Conservation (phyloP, 2,113 vertebrate genomes). For the Cavia porcellus region DNA sequence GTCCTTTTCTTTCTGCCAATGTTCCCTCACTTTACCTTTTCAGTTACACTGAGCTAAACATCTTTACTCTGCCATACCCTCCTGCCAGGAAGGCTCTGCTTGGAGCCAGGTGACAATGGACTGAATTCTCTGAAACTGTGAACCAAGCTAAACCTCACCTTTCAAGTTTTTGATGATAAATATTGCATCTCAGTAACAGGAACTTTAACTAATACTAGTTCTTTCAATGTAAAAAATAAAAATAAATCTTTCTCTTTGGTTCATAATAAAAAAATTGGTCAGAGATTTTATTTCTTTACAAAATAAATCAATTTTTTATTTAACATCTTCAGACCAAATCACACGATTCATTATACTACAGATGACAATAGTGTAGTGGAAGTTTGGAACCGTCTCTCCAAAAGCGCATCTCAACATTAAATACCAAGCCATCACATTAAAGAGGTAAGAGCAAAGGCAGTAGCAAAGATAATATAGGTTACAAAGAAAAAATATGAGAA, state of each 20-base stretch:
- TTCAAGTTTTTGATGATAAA: not conserved
- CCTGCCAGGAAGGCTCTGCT: not conserved
- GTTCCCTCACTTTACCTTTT: not conserved
- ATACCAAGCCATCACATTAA: slow-evolving; percentile 54
- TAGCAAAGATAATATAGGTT: slow-evolving; percentile 33
- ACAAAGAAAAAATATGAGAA: not conserved
- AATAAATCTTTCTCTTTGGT: not conserved
- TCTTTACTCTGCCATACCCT: too few relatives aligned
- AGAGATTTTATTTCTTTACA: not conserved
- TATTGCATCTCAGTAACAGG: not conserved
- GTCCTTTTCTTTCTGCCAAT: not conserved
- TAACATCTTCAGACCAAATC: not conserved
- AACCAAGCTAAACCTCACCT: not conserved
- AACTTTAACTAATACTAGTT: not conserved
- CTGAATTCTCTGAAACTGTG: not conserved
- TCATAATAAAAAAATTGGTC: slow-evolving; percentile 10
- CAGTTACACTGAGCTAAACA: not conserved
- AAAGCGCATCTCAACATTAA: slow-evolving; percentile 41
- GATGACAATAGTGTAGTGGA: slow-evolving; percentile 27
- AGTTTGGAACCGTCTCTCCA: not conserved
- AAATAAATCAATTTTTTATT: slow-evolving; percentile 35
- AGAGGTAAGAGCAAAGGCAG: slow-evolving; percentile 33
- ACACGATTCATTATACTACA: not conserved
- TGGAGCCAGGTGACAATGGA: not conserved
- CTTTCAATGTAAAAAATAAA: not conserved